Evolutionary conservation across 2,113 vertebrate species (phyloP).

Genomic region (Ophthalmolycus amberensis): DNA sequence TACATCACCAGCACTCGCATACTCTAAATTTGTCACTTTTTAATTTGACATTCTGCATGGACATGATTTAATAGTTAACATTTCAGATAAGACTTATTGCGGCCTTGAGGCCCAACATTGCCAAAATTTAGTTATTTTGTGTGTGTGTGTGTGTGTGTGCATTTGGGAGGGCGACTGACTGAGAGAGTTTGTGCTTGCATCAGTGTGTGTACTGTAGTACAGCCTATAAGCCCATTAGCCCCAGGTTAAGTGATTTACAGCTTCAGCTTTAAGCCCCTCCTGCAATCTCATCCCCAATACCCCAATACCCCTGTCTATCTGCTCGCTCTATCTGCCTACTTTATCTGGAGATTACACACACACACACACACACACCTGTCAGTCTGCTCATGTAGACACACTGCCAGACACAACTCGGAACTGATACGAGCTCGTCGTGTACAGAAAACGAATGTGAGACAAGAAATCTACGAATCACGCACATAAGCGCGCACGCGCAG

Average conservation of each 20-base stretch:
- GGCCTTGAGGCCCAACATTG: constrained; percentile 42
- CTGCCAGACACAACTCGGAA: constrained; percentile 22
- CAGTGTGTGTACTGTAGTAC: constrained; percentile 58
- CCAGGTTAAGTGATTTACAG: constrained; percentile 83
- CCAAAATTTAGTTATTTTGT: constrained; percentile 42
- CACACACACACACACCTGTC: constrained; percentile 41
- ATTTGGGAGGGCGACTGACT: not conserved
- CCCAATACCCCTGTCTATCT: constrained; percentile 70
- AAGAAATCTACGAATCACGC: constrained; percentile 45
- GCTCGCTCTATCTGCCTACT: constrained; percentile 66
- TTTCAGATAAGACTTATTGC: constrained; percentile 70
- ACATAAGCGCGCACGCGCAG: not conserved
- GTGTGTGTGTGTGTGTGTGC: constrained; percentile 41
- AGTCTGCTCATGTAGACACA: constrained; percentile 50
- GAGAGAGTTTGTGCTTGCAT: constrained; percentile 19
- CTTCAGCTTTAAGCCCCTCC: constrained; percentile 72
- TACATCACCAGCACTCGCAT: constrained; percentile 23
- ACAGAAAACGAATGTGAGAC: constrained; percentile 41
- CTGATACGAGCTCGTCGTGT: constrained; percentile 10
- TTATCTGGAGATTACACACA: constrained; percentile 74
- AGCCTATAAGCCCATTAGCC: constrained; percentile 81
- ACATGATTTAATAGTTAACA: constrained; percentile 66
- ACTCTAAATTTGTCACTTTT: constrained; percentile 51
- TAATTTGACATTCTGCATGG: constrained; percentile 58
- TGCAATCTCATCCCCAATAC: constrained; percentile 73